Base-by-base conservation (phyloP, 2,888 invertebrate genomes). In the Cotesia congregata region DNA sequence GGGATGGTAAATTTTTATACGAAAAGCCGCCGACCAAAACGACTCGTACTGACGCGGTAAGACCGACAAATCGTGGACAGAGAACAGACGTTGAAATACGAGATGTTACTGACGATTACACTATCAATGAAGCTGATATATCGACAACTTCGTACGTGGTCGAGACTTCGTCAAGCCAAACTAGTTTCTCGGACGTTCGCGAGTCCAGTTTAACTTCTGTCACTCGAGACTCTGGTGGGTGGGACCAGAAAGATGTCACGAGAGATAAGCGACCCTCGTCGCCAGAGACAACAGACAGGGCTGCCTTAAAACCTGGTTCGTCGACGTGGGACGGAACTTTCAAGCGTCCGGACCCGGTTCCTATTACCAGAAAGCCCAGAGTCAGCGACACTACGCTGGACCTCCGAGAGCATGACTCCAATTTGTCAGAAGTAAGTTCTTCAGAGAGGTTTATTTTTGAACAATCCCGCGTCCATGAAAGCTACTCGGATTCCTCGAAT, bases 1-100 rank as follows among this genome's bases (percentile, higher is more conserved):
- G 92, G 92, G 92, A 92, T 77, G 92, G 92, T 9, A 92, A 91
- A 82, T 92, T 92, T 78, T 86, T 88, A 20, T 91, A 90, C 79
- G 90, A 92, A 86, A 90, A 90, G 80, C 91, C 90, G 79, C 75
- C 79, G 20, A 68, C 71, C 15, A 81, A 82, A 78, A 68, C 79
- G 4, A 77, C 80, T 6, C 81, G 79, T 3, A 67, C 65, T 4
- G 79, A 82, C 60, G 67, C 75, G 1, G 30, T 76, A 12, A 80
- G 74, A 7, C 75, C 75, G 7, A 70, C 77, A 41, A 80, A 82
- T 20, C 65, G 20, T 61, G 59, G 59, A 20, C 80, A 74, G 6
- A 80, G 80, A 30, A 79, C 78, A 12, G 79, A 80, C n/a, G 67
- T 87, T 0, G 86, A 87, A 50, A 86, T 87, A 15, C 82, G 83